Evolutionary conservation across 2,797 vertebrate genomes (phyloP).

Genomic region (Remorina albescens): DNA sequence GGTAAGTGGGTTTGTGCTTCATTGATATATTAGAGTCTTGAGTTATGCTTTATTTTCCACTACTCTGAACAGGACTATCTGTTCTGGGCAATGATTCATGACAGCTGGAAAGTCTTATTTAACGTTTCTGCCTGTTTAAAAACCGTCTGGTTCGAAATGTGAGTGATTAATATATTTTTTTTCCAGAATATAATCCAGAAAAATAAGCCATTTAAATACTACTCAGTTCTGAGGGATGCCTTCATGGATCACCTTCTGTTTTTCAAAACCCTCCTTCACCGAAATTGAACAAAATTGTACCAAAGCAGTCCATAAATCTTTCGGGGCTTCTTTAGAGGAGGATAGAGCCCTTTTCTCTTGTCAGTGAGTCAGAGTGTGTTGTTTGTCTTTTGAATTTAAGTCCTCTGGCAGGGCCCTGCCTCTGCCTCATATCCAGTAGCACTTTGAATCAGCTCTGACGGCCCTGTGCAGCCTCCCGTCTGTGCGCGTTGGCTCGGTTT

Average conservation of each 20-base stretch:
- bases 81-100: constrained; percentile 28
- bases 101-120: constrained; percentile 31
- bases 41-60: constrained; percentile 52
- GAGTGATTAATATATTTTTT: constrained; percentile 12
- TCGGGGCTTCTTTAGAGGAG: constrained; percentile 10
- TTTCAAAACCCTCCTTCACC: constrained; percentile 7
- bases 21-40: constrained; percentile 4
- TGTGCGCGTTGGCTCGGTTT: constrained; percentile 14
- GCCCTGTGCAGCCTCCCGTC: constrained; percentile 8
- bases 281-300: constrained; percentile 1
- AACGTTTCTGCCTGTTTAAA: constrained; percentile 37
- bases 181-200: constrained; percentile 29
- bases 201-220: constrained; percentile 23
- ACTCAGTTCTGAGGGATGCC: constrained; percentile 17
- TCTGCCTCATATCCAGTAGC: constrained; percentile 33
- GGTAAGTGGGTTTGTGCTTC: constrained; percentile 7
- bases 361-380: constrained; percentile 14
- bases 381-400: constrained; percentile 36
- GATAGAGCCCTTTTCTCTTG: constrained; percentile 2
- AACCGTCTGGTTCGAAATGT: constrained; percentile 5
- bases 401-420: constrained; percentile 28
- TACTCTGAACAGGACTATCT: constrained; percentile 26
- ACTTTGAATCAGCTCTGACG: constrained; percentile 20
- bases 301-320: constrained; percentile 38
- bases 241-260: constrained; percentile 29